phyloP scores from a whole-genome alignment of 2,113 vertebrate species.

The Rhombomys opimus region DNA sequence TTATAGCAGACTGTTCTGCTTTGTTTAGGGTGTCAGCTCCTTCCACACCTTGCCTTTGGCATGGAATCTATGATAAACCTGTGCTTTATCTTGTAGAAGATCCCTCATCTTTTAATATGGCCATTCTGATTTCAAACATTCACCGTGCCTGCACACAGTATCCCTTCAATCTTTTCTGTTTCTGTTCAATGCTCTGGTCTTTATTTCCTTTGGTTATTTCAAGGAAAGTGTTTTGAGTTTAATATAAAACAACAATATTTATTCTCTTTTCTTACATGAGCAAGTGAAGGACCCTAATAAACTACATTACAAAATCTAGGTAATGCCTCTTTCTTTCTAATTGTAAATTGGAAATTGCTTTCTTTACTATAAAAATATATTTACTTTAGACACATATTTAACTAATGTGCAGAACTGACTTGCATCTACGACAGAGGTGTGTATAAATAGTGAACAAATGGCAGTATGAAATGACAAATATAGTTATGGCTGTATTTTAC shows the following conservation, averaged over 20 bases:
- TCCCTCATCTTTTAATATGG: neutral
- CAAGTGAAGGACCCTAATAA: neutral
- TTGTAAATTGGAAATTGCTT: neutral
- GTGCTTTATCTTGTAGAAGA: neutral
- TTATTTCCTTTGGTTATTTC: neutral
- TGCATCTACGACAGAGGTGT: neutral
- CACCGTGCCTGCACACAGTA: neutral
- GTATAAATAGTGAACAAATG: neutral
- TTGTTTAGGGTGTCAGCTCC: neutral
- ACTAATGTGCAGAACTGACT: neutral
- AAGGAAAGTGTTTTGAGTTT: neutral
- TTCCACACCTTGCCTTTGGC: neutral
- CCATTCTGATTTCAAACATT: neutral
- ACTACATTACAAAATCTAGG: conserved; percentile 16
- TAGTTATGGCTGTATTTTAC: neutral
- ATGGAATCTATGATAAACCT: neutral
- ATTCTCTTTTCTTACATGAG: neutral
- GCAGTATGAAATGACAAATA: neutral
- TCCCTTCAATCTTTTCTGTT: neutral
- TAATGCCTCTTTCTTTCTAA: neutral
- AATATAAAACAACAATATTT: neutral
- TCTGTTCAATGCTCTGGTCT: neutral
- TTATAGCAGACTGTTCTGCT: neutral
- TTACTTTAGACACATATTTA: neutral
- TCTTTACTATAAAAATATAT: neutral